Percentiles rank a stretch among this genome's conserved stretches.
Conservation (phyloP, 1,140 invertebrate genomes). For the Heterodera schachtii region DNA sequence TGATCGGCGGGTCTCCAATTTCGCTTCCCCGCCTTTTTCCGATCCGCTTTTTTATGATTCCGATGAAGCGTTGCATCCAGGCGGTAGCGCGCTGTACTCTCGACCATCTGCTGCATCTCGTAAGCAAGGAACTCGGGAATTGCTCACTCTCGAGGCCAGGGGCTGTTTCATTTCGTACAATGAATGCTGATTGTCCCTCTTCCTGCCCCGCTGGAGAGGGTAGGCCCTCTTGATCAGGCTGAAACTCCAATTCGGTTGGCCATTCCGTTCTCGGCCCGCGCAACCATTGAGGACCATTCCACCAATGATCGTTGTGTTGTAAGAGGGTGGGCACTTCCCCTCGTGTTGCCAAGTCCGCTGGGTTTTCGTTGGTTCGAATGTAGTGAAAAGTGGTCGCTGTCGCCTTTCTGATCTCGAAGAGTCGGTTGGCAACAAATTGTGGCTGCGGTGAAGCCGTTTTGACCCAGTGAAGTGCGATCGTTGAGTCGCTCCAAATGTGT, state of each 20-base stretch:
- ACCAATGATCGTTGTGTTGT: conserved; percentile 7
- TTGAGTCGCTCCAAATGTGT: conserved; percentile 12
- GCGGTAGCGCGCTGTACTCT: neutral
- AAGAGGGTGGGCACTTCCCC: neutral
- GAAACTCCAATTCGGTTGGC: neutral
- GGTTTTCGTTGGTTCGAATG: conserved; percentile 29
- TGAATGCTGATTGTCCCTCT: neutral
- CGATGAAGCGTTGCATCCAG: neutral
- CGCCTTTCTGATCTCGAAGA: conserved; percentile 15
- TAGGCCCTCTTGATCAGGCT: neutral
- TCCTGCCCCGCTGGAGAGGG: too few relatives aligned
- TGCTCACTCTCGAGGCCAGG: neutral
- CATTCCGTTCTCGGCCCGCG: conserved; percentile 4
- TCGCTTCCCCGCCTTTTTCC: too few relatives aligned
- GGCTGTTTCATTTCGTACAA: neutral
- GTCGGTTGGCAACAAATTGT: neutral
- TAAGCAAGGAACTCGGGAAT: neutral
- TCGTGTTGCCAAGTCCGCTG: conserved; percentile 25
- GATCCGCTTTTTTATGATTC: too few relatives aligned
- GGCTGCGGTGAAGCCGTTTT: neutral
- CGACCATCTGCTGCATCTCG: neutral
- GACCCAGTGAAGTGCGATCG: neutral
- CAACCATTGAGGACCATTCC: conserved; percentile 24
- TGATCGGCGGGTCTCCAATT: too few relatives aligned
- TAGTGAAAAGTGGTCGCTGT: neutral